Evolutionary conservation across 2,888 invertebrate genomes (phyloP).

Genomic region (Amaurobius ferox): DNA sequence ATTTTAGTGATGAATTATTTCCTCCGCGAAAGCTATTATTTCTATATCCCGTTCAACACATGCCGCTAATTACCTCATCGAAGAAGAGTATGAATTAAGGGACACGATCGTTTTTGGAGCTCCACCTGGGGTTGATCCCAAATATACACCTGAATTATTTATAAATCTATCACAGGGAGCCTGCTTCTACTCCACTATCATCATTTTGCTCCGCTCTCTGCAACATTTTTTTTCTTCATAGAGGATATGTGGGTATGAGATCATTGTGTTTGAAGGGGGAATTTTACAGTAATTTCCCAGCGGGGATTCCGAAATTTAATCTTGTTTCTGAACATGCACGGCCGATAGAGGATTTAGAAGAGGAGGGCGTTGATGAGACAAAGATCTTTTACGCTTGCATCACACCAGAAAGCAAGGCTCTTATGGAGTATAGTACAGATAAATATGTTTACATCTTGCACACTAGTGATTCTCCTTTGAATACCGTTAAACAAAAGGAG

Average conservation of each 20-base stretch:
- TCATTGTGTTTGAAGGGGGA: slow-evolving; percentile 35
- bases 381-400: not conserved
- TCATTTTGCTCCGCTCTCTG: slow-evolving; percentile 43
- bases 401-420: not conserved
- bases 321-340: slow-evolving; percentile 8
- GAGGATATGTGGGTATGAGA: not conserved
- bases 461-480: not conserved
- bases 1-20: too few species aligned
- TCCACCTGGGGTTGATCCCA: slow-evolving; percentile 35
- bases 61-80: not conserved
- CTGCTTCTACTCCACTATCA: slow-evolving; percentile 33
- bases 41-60: too few species aligned
- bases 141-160: slow-evolving; percentile 68
- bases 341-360: not conserved
- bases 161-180: slow-evolving; percentile 60
- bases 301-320: slow-evolving; percentile 23
- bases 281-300: slow-evolving; percentile 71
- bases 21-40: too few species aligned
- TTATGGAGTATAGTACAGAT: not conserved
- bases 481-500: not conserved
- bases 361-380: slow-evolving; percentile 9
- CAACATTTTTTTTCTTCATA: slow-evolving; percentile 32
- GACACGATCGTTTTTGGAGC: not conserved
- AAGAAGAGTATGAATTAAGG: not conserved
- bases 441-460: slow-evolving; percentile 7